phyloP scores from a whole-genome alignment of 1,140 invertebrate genomes.

The Drosophila willistoni region DNA sequence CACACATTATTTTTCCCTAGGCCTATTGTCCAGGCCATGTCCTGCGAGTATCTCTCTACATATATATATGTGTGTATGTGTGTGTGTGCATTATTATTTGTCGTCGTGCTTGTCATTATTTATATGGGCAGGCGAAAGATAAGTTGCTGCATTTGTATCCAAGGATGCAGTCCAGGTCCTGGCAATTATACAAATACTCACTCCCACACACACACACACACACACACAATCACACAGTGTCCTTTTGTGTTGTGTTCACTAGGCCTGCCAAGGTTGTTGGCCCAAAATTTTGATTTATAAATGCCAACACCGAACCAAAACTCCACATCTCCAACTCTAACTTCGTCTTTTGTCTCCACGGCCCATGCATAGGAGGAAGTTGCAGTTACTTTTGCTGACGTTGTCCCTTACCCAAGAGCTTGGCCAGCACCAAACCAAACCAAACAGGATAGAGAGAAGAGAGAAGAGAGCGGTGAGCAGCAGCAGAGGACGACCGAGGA shows the following conservation, averaged over 20 bases:
- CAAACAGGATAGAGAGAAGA: neutral
- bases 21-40: constrained; percentile 64
- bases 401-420: constrained; percentile 29
- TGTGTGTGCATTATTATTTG: constrained; percentile 79
- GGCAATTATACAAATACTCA: constrained; percentile 69
- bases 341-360: constrained; percentile 14
- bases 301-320: constrained; percentile 68
- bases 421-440: neutral
- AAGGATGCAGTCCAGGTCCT: constrained; percentile 59
- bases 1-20: constrained; percentile 42
- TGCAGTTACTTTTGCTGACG: constrained; percentile 79
- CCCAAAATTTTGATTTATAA: constrained; percentile 81
- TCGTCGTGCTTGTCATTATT: constrained; percentile 83
- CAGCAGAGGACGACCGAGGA: no score
- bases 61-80: constrained; percentile 30
- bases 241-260: constrained; percentile 41
- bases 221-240: constrained; percentile 44
- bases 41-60: constrained; percentile 24
- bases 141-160: constrained; percentile 73
- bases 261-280: constrained; percentile 71
- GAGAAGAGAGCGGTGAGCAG: neutral
- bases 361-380: constrained; percentile 39
- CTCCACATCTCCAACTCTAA: neutral
- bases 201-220: constrained; percentile 21
- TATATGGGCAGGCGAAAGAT: constrained; percentile 80